Conservation (phyloP, 2,888 invertebrate genomes). For the Dyspetes luteomarginatus region DNA sequence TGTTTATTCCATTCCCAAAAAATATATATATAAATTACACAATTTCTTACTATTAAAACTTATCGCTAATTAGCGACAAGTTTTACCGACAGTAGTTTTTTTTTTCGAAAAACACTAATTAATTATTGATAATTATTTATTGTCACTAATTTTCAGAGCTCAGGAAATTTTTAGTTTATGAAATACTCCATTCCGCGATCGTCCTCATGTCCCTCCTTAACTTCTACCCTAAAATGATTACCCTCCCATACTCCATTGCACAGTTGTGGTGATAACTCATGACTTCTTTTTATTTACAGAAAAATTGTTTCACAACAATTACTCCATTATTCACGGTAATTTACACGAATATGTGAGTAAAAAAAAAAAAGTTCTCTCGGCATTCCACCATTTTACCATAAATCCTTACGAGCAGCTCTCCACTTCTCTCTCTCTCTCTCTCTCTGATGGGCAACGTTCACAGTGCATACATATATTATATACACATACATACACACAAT, state of each 20-base stretch:
- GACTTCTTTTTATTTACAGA: background rate
- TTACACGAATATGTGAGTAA: conserved; percentile 5
- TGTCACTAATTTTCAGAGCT: too few species aligned
- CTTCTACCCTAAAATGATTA: too few species aligned
- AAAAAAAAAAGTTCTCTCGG: conserved; percentile 17
- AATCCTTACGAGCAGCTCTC: conserved; percentile 6
- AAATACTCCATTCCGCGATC: too few species aligned
- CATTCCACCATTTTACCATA: conserved; percentile 63
- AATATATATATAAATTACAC: too few species aligned
- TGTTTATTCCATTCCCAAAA: too few species aligned
- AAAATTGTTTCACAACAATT: conserved; percentile 34
- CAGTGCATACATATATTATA: background rate
- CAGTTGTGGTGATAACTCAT: background rate
- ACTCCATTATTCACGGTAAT: conserved; percentile 37
- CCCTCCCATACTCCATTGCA: background rate
- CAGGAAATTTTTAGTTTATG: too few species aligned
- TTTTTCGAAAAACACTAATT: too few species aligned
- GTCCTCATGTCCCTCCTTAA: too few species aligned
- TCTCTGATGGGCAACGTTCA: conserved; percentile 36
- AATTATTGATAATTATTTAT: too few species aligned
- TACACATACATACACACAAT: background rate
- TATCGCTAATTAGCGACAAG: too few species aligned
- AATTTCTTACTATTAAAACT: too few species aligned
- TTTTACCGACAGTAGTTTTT: too few species aligned
- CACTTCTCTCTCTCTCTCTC: background rate